Evolutionary conservation across 1,140 invertebrate genomes (phyloP).

Genomic region (Arctopsyche grandis): DNA sequence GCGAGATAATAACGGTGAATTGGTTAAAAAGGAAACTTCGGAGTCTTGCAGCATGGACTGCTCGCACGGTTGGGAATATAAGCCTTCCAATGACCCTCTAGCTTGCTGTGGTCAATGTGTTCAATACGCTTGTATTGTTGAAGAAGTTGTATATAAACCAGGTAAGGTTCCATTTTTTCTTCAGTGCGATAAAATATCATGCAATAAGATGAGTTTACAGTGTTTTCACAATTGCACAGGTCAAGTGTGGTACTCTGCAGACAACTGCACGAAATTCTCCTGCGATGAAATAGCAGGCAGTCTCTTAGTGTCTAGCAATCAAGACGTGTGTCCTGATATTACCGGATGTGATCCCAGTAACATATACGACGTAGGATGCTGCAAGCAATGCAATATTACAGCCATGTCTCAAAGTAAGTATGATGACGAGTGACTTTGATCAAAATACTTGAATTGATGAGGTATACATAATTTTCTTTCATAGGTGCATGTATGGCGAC

Average conservation of each 20-base stretch:
- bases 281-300: conserved; percentile 66
- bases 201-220: background rate
- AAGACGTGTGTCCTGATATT: conserved; percentile 71
- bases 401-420: conserved; percentile 62
- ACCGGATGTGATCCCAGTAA: conserved; percentile 67
- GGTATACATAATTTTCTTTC: conserved; percentile 46
- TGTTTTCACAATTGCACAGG: conserved; percentile 54
- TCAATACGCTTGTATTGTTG: conserved; percentile 72
- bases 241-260: conserved; percentile 70
- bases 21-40: conserved; percentile 65
- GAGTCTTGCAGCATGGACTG: conserved; percentile 69
- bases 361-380: conserved; percentile 73
- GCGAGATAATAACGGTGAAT: conserved; percentile 62
- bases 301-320: conserved; percentile 66
- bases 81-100: conserved; percentile 58
- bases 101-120: conserved; percentile 79
- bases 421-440: background rate
- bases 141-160: conserved; percentile 66
- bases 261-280: conserved; percentile 74
- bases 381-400: conserved; percentile 71
- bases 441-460: conserved; percentile 11
- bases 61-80: conserved; percentile 69
- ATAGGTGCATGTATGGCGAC: conserved; percentile 68
- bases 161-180: conserved; percentile 49
- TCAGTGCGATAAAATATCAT: background rate